Percentiles rank a stretch among this genome's conserved stretches.
These are phyloP conservation scores for Ecliptopera silaceata DNA, from an alignment of 2,888 invertebrate species.

Conservation along the genomic window DNA sequence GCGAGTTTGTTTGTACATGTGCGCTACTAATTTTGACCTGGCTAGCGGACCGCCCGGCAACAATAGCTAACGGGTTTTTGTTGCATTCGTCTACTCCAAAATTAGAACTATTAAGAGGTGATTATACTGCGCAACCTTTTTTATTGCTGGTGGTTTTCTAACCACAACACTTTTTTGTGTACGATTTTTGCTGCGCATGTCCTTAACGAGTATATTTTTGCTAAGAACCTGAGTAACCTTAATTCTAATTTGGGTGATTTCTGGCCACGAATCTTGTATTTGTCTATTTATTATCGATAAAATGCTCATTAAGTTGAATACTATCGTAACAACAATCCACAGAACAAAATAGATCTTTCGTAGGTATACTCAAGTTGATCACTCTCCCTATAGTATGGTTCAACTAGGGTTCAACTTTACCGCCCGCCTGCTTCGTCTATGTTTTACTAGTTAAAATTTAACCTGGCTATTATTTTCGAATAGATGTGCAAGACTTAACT, in stretches of 20 bases:
- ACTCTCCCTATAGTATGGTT: neutral
- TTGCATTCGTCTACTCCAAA: conserved; percentile 64
- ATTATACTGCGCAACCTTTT: conserved; percentile 15
- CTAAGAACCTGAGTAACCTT: too few species aligned
- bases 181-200: too few species aligned
- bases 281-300: too few species aligned
- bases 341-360: too few species aligned
- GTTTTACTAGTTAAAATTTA: conserved; percentile 5
- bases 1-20: conserved; percentile 78
- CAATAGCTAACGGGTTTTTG: conserved; percentile 78
- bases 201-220: too few species aligned
- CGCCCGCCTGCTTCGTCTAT: neutral
- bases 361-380: neutral
- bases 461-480: conserved; percentile 10
- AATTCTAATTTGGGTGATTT: too few species aligned
- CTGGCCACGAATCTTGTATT: too few species aligned
- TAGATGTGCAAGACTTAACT: conserved; percentile 88
- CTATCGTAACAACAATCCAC: too few species aligned
- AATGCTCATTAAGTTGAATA: too few species aligned
- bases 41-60: conserved; percentile 65
- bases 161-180: conserved; percentile 6
- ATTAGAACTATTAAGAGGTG: conserved; percentile 48
- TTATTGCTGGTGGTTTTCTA: conserved; percentile 22
- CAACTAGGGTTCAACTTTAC: too few species aligned
- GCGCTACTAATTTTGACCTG: conserved; percentile 80